Evolutionary conservation across 2,113 vertebrate species (phyloP).

Genomic region (Salvelinus sp.): DNA sequence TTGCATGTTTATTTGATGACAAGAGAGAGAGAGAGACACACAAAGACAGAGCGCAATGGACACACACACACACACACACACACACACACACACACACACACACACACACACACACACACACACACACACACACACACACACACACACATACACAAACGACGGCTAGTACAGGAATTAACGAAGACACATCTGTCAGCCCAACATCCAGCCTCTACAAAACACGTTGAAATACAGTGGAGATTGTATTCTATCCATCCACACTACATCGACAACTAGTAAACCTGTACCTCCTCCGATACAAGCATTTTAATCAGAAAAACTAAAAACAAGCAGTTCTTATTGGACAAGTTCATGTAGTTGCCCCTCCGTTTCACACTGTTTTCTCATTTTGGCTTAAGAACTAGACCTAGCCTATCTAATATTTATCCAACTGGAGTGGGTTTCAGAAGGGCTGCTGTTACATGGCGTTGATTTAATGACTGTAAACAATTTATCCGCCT

Average conservation of each 20-base stretch:
- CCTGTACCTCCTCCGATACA: too few species aligned
- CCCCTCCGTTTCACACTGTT: too few species aligned
- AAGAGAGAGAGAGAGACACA: not conserved
- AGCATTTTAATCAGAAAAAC: too few species aligned
- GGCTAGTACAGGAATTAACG: not conserved
- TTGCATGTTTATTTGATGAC: not conserved
- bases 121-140: not conserved
- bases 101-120: not conserved
- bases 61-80: not conserved
- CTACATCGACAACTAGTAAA: too few species aligned
- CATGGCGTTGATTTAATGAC: slow-evolving; percentile 25
- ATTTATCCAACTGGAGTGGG: too few species aligned
- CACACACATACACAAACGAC: too few species aligned
- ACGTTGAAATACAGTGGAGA: slow-evolving; percentile 17
- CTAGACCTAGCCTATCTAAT: too few species aligned
- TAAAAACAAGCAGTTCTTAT: too few species aligned
- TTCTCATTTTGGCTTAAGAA: too few species aligned
- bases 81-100: not conserved
- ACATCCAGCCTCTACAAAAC: slow-evolving; percentile 32
- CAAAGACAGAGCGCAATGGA: not conserved
- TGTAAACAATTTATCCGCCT: slow-evolving; percentile 58
- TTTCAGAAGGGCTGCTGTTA: not conserved
- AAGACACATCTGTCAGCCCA: too few species aligned
- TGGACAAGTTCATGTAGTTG: too few species aligned
- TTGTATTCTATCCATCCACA: too few species aligned